These are phyloP conservation scores for Campoletis sonorensis DNA, from an alignment of 1,140 invertebrate species.

Conservation along the genomic window DNA sequence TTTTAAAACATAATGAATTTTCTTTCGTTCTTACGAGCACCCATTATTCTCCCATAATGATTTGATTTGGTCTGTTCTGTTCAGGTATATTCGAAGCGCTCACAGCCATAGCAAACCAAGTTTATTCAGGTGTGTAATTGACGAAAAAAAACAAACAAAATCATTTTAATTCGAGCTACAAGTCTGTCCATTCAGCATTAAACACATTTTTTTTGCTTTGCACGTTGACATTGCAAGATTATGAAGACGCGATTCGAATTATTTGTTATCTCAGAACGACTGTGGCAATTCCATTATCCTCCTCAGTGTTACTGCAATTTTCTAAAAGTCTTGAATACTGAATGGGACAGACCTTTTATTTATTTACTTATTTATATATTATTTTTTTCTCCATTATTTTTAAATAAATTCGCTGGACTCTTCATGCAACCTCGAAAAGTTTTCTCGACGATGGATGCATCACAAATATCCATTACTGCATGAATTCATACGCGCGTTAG, in stretches of 20 bases:
- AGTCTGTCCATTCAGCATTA: conserved; percentile 74
- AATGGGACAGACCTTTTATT: conserved; percentile 70
- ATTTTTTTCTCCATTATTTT: conserved; percentile 44
- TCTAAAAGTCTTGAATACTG: conserved; percentile 65
- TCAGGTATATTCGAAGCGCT: conserved; percentile 79
- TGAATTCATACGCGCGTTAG: not conserved
- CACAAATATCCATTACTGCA: not conserved
- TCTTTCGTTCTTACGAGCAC: conserved; percentile 25
- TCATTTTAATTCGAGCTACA: conserved; percentile 48
- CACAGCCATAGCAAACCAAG: conserved; percentile 78
- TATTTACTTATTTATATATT: no score
- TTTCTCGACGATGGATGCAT: not conserved
- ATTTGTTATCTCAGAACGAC: conserved; percentile 21
- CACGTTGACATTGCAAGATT: no score
- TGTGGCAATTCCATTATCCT: not conserved
- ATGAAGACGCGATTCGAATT: not conserved
- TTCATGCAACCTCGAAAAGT: conserved; percentile 16
- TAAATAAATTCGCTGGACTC: conserved; percentile 14
- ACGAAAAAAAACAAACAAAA: conserved; percentile 52
- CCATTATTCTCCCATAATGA: conserved; percentile 50
- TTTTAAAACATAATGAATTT: conserved; percentile 12
- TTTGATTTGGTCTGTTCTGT: conserved; percentile 78
- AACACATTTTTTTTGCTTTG: conserved; percentile 31
- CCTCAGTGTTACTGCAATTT: not conserved
- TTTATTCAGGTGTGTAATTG: conserved; percentile 81